Base-by-base conservation (phyloP, 2,113 vertebrate species). In the Spilogale gracilis region DNA sequence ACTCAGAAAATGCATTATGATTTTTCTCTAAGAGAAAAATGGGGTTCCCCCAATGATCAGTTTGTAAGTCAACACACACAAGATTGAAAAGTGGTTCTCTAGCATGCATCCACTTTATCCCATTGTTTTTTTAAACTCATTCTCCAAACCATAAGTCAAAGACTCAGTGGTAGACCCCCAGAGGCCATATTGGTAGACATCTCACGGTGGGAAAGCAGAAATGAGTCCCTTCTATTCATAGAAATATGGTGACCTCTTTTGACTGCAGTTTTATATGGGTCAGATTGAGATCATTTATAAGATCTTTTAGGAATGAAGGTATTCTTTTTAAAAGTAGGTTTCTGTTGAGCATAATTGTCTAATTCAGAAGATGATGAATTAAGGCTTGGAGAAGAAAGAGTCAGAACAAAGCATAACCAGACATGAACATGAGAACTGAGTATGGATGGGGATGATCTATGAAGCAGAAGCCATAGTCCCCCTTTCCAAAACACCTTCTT, bases 91-190 rank as follows among this genome's bases (percentile, higher is more conserved):
- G 25, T 21, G 30, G 65, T 14, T 65, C 20, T 71, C 81, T 48
- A 30, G 25, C n/a, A 18, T 73, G 48, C 14, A 76, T 61, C 65
- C 9, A 91, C 65, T 45, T 84, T 27, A 87, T 73, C 48, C 61
- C 32, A 25, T 9, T 89, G 45, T 0, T 11, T 63, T 92, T 87
- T 52, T 6, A 50, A 73, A 58, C 14, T 32, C 82, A 45, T 73
- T 91, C 78, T 81, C n/a, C n/a, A 95, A 91, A 43, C 43, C 6
- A 3, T 56, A 48, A 92, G 32, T 91, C 58, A 95, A 65, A 91
- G 60, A 61, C 10, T 58, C 58, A n/a, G 9, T 16, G 5, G 21
- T 25, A 32, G 80, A n/a, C 5, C 21, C 25, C 79, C 17, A 16
- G 27, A 78, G 43, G 32, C n/a, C 74, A 48, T 25, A 71, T 0